Evolutionary conservation across 1,140 invertebrate genomes (phyloP).

Genomic region (Hycleus phaleratus): DNA sequence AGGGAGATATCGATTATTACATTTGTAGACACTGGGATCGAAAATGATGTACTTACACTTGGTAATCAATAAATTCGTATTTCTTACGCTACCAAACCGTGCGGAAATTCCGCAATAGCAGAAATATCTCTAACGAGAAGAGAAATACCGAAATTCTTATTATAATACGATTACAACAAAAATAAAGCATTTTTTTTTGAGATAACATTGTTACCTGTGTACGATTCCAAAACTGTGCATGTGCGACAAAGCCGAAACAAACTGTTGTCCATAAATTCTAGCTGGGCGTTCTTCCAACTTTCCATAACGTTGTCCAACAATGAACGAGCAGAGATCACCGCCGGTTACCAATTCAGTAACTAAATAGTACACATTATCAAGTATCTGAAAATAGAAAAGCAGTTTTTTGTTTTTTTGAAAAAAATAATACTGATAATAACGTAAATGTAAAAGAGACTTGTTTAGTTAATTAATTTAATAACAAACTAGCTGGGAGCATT

Average conservation of each 20-base stretch:
- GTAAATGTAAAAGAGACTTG: no score
- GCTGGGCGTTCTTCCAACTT: slow-evolving; percentile 53
- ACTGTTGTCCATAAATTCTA: slow-evolving; percentile 52
- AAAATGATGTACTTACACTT: no score
- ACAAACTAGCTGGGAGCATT: no score
- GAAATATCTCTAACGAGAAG: no score
- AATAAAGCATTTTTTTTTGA: not conserved
- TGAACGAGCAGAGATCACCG: slow-evolving; percentile 56
- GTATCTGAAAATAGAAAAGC: slow-evolving; percentile 36
- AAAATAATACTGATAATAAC: not conserved
- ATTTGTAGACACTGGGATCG: no score
- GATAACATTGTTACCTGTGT: slow-evolving; percentile 48
- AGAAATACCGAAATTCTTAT: not conserved
- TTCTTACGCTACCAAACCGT: not conserved
- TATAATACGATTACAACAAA: not conserved
- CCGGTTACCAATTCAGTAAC: slow-evolving; percentile 60
- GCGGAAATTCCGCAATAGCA: no score
- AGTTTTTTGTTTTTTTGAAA: not conserved
- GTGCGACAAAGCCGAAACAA: slow-evolving; percentile 59
- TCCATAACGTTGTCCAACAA: slow-evolving; percentile 49
- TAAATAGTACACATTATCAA: slow-evolving; percentile 55
- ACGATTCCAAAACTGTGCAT: slow-evolving; percentile 60
- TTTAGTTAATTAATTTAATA: no score
- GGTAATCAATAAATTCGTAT: not conserved
- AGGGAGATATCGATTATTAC: no score